Base-by-base conservation (phyloP, 2,113 vertebrate species). In the Forbesichthys papilliferus region DNA sequence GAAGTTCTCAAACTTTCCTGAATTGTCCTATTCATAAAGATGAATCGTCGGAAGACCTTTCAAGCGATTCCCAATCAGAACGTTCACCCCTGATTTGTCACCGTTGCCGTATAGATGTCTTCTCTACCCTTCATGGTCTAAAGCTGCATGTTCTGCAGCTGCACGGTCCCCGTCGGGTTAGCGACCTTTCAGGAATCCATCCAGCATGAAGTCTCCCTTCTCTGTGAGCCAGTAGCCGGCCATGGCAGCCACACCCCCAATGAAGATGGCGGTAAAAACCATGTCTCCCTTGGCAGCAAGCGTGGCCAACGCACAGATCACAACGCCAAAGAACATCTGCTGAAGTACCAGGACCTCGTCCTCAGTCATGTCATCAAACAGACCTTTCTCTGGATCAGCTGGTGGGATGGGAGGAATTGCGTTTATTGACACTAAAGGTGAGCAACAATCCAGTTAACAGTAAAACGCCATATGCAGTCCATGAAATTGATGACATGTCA, bases 261-360 rank as follows among this genome's bases (percentile, higher is more conserved):
- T 99, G 86, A 99, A 99, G 89, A 99, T 98, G 80, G 98, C 97
- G 0, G 97, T 99, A 77, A 98, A 99, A 61, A 99, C 98, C 95
- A 99, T 95, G 91, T 99, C 97, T 0, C 98, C 98, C 86, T 99
- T 99, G 9, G 98, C 98, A 0, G 98, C 97, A 16, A 99, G 90
- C 0, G 98, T 99, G 53, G 98, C 98, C 0, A 99, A 90, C 0
- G 96, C 97, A 0, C 98, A 98, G 90, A 98, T 97, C 58, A 99
- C 93, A 33, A 97, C 94, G 0, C 98, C 97, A 0, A 99, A 98
- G 85, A 99, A 98, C 98, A 99, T 99, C 93, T 99, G 98, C 93
- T 98, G 97, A 78, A 99, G 92, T 33, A 99, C 96, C 48, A 97
- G 94, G 79, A 99, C 92, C 90, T 99, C 98, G 0, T 99, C 98